These are phyloP conservation scores for Tipula confusa DNA, from an alignment of 2,888 invertebrate species.

Conservation along the genomic window DNA sequence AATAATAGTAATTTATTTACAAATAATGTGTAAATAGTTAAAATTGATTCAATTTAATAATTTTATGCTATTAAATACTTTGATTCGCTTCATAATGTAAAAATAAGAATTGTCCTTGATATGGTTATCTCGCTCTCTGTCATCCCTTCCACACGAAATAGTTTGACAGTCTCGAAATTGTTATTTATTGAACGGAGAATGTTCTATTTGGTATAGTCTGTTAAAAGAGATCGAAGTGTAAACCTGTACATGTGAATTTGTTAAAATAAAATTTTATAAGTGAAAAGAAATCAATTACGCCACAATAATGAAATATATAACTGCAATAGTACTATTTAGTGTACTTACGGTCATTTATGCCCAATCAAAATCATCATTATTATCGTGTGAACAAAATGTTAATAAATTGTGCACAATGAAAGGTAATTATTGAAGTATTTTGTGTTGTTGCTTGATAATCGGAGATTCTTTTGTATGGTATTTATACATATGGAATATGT, in stretches of 20 bases:
- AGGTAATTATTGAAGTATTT: neutral
- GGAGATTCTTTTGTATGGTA: neutral
- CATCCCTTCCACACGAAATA: neutral
- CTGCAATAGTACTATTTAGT: neutral
- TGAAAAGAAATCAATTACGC: neutral
- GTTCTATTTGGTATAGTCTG: neutral
- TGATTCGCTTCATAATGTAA: neutral
- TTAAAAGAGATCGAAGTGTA: neutral
- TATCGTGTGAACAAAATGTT: neutral
- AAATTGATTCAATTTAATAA: neutral
- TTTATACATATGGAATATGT: neutral
- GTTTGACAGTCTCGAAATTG: neutral
- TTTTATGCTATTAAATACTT: neutral
- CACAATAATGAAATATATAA: neutral
- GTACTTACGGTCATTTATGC: neutral
- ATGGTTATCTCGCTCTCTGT: neutral
- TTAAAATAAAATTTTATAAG: neutral
- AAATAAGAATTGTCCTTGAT: neutral
- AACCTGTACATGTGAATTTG: neutral
- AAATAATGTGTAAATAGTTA: neutral
- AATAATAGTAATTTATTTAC: neutral
- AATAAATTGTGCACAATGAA: no score
- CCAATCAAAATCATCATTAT: neutral
- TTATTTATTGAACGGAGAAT: constrained; percentile 1
- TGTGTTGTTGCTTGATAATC: neutral